Percentiles rank a stretch among this genome's conserved stretches.
phyloP scores from a whole-genome alignment of 2,797 vertebrate genomes.

The Dendrocincla tyrannina region DNA sequence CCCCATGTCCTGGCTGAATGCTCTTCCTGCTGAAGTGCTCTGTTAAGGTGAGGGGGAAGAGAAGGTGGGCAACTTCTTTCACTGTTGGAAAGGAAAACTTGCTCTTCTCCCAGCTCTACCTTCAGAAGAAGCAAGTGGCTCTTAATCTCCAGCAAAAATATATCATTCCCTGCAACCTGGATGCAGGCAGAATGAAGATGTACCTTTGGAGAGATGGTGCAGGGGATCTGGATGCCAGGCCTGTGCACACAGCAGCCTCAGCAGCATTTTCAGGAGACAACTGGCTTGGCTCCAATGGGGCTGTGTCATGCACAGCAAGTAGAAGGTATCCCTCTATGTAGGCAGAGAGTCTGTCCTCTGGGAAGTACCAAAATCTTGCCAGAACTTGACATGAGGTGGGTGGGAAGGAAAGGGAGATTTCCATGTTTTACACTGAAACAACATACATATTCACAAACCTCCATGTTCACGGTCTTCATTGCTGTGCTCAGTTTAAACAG shows the following conservation, averaged over 20 bases:
- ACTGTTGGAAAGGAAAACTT: background rate
- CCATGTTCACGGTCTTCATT: fast-evolving
- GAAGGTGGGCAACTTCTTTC: background rate
- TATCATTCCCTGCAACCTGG: background rate
- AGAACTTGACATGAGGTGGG: background rate
- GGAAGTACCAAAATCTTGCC: conserved; percentile 1
- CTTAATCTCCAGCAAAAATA: background rate
- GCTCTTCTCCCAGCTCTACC: background rate
- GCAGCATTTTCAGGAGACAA: background rate
- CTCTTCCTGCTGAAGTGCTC: background rate
- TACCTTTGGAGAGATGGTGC: background rate
- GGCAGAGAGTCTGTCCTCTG: background rate
- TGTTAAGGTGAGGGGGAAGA: background rate
- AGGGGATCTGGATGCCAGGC: background rate
- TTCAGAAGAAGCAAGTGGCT: background rate
- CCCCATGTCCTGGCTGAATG: background rate
- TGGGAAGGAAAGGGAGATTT: background rate
- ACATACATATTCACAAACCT: background rate
- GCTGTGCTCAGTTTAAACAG: background rate
- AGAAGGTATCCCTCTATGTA: background rate
- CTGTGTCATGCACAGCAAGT: background rate
- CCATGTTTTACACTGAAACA: background rate
- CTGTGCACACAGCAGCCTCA: background rate
- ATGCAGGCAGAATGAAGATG: background rate
- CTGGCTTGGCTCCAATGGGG: background rate